A percentile compares a stretch with the other conserved stretches of the same genome.
phyloP scores from a whole-genome alignment of 2,797 vertebrate species.

The Acanthiza pusilla region DNA sequence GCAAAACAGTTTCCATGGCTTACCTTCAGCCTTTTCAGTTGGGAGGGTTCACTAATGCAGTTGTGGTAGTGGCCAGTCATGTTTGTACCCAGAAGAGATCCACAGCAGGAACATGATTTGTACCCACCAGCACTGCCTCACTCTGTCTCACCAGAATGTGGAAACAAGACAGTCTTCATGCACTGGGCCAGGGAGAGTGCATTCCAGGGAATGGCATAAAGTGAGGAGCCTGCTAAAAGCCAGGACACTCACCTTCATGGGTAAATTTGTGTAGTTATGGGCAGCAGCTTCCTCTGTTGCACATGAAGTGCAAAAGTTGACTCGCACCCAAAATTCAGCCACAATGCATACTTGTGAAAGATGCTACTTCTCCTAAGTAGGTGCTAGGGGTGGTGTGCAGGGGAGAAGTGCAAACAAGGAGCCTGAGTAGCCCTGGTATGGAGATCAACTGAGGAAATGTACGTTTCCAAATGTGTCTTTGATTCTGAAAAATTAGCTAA shows the following conservation, averaged over 20 bases:
- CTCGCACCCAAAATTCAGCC: not conserved
- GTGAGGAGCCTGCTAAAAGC: not conserved
- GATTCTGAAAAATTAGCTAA: not conserved
- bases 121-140: not conserved
- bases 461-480: not conserved
- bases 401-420: not conserved
- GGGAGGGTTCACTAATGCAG: not conserved
- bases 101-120: rapidly evolving
- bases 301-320: not conserved
- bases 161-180: not conserved
- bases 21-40: not conserved
- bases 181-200: not conserved
- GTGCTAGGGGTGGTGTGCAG: not conserved
- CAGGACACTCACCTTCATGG: not conserved
- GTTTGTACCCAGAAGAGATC: not conserved
- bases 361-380: not conserved
- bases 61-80: not conserved
- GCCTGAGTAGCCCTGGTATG: not conserved
- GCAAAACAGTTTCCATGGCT: not conserved
- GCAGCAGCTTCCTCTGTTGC: not conserved
- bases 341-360: not conserved
- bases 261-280: not conserved
- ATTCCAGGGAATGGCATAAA: not conserved
- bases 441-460: not conserved
- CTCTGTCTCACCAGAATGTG: not conserved